These are phyloP conservation scores for Keiferia lycopersicella DNA, from an alignment of 2,888 invertebrate species.

Conservation along the genomic window DNA sequence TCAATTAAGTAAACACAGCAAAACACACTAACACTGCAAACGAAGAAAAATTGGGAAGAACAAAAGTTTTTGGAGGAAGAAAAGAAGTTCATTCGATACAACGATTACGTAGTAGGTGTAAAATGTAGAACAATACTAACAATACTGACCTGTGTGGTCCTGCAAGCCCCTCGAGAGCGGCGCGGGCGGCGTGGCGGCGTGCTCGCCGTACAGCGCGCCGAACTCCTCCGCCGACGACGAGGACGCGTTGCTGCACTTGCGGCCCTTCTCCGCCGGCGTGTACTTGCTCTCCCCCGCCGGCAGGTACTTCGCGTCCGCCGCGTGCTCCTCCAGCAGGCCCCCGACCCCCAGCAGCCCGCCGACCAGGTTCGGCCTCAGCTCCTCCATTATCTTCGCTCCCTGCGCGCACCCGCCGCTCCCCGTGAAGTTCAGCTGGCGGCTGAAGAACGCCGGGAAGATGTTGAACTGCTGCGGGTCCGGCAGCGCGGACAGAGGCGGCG, in stretches of 20 bases:
- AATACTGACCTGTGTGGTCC: slow-evolving; percentile 80
- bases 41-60: too few relatives aligned
- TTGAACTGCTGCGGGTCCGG: slow-evolving; percentile 91
- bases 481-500: slow-evolving; percentile 80
- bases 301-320: slow-evolving; percentile 80
- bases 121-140: slow-evolving; percentile 1
- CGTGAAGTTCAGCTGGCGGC: slow-evolving; percentile 92
- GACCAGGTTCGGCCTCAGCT: slow-evolving; percentile 90
- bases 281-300: slow-evolving; percentile 80
- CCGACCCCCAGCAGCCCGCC: slow-evolving; percentile 89
- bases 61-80: too few relatives aligned
- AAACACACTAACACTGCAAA: too few relatives aligned
- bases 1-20: too few relatives aligned
- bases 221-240: slow-evolving; percentile 94
- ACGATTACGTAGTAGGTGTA: not conserved
- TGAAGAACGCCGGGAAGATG: slow-evolving; percentile 95
- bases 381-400: slow-evolving; percentile 91
- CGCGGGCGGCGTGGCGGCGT: slow-evolving; percentile 86
- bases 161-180: slow-evolving; percentile 78
- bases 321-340: slow-evolving; percentile 90
- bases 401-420: slow-evolving; percentile 86
- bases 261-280: slow-evolving; percentile 76
- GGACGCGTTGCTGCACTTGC: slow-evolving; percentile 89
- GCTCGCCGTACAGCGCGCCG: slow-evolving; percentile 90
- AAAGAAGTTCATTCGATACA: too few relatives aligned